Base-by-base conservation (phyloP, 2,797 vertebrate species). In the Hoplostethus atlanticus region DNA sequence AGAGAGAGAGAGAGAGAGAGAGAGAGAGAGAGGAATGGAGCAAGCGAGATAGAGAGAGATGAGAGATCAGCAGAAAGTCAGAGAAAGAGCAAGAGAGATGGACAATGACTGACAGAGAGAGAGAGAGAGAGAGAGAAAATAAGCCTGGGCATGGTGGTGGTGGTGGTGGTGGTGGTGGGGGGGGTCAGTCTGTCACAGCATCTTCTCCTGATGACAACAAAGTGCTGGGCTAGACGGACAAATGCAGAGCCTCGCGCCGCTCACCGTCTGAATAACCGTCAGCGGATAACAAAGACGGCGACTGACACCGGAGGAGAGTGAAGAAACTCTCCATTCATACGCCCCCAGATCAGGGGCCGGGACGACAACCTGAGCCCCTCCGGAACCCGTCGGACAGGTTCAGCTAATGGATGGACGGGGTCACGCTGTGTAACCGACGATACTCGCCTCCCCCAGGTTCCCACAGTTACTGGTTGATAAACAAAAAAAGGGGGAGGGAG, bases 321-420 rank as follows among this genome's bases (percentile, higher is more conserved):
- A 46, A 53, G 73, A 73, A 54, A 56, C 64, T 54, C 64, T 52
- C 55, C 58, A 47, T 76, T 83, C 71, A 77, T 54, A 53, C n/a
- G 54, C 15, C 46, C 60, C 42, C 34, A 62, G 62, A 30, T 42
- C 60, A 60, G 54, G 65, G 61, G 34, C 42, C 0, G 25, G 38
- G 25, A 46, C 11, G 65, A 81, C 57, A 63, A 84, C 69, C 68
- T 10, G 66, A 81, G 72, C 71, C 80, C 48, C 34, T 67, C 51
- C 67, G 36, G 76, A 84, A 90, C 84, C 81, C 16, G 88, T 81
- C 74, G 31, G 65, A 71, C 85, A 47, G 84, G 85, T 85, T 76
- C 16, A 30, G n/a, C 68, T 75, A 67, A 87, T 56, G 48, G 44
- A 16, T 1, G 0, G 28, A 44, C 36, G 0, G 8, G 66, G 71